Conservation (phyloP, 2,113 vertebrate species). For the Probosciger aterrimus region DNA sequence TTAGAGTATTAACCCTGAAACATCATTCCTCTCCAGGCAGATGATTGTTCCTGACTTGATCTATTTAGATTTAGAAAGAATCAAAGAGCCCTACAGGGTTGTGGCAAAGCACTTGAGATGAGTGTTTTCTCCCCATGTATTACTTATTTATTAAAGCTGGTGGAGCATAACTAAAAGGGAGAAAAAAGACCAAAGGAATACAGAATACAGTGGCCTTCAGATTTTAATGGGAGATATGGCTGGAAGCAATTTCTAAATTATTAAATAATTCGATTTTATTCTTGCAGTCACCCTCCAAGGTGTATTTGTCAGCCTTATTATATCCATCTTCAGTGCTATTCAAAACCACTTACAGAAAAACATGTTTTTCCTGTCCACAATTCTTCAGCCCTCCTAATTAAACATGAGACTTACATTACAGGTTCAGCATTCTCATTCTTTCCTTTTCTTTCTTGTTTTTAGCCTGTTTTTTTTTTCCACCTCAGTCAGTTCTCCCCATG, state of each 20-base stretch:
- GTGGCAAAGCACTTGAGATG: constrained; percentile 71
- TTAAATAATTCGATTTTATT: constrained; percentile 81
- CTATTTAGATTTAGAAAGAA: constrained; percentile 72
- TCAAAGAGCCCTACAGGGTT: constrained; percentile 64
- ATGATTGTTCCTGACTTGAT: constrained; percentile 60
- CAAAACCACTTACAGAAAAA: constrained; percentile 70
- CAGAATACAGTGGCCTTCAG: constrained; percentile 79
- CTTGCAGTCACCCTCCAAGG: constrained; percentile 72
- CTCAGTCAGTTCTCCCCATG: background rate
- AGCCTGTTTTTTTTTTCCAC: background rate
- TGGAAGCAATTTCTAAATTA: constrained; percentile 84
- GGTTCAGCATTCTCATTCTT: constrained; percentile 2
- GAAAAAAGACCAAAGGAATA: constrained; percentile 72
- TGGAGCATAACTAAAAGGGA: constrained; percentile 79
- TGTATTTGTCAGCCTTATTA: constrained; percentile 77
- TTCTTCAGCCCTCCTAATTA: constrained; percentile 66
- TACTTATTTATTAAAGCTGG: constrained; percentile 84
- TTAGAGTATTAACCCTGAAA: constrained; percentile 43
- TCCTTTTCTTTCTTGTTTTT: constrained; percentile 11
- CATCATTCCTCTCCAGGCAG: constrained; percentile 46
- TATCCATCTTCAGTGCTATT: constrained; percentile 65
- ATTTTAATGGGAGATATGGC: constrained; percentile 81
- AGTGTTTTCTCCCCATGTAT: constrained; percentile 71
- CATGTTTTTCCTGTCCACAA: constrained; percentile 31
- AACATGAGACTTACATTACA: constrained; percentile 53